Conservation (phyloP, 2,797 vertebrate genomes). For the Esox lucius region DNA sequence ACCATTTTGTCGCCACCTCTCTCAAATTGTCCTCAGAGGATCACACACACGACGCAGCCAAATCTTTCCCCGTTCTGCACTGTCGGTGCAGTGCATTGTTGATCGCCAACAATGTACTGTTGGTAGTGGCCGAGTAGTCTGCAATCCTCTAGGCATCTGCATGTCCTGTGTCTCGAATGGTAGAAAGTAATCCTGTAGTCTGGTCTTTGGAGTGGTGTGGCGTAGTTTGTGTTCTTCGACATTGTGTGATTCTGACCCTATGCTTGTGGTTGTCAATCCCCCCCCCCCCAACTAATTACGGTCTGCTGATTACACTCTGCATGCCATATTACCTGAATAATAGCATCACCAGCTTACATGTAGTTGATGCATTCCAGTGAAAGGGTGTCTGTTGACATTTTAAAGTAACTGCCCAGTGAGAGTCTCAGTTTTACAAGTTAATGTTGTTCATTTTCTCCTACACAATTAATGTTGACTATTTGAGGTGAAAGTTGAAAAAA, state of each 20-base stretch:
- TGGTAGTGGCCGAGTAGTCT: constrained; percentile 79
- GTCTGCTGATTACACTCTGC: background rate
- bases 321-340: constrained; percentile 52
- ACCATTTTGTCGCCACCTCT: constrained; percentile 15
- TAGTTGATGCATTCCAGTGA: background rate
- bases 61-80: constrained; percentile 76
- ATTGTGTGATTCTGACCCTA: background rate
- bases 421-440: no score
- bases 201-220: constrained; percentile 45
- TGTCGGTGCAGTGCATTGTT: constrained; percentile 92
- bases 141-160: constrained; percentile 76
- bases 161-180: constrained; percentile 74
- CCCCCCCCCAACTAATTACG: background rate
- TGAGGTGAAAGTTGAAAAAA: no score
- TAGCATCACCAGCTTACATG: constrained; percentile 28
- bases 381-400: background rate
- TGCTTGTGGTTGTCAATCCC: background rate
- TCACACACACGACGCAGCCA: constrained; percentile 49
- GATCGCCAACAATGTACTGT: constrained; percentile 95
- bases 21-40: constrained; percentile 37
- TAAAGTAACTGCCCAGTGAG: no score
- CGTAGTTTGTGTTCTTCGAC: constrained; percentile 3
- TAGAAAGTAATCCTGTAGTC: constrained; percentile 46
- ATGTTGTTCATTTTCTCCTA: background rate
- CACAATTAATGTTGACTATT: no score